phyloP scores from a whole-genome alignment of 2,113 vertebrate genomes.

The Corapipo altera region DNA sequence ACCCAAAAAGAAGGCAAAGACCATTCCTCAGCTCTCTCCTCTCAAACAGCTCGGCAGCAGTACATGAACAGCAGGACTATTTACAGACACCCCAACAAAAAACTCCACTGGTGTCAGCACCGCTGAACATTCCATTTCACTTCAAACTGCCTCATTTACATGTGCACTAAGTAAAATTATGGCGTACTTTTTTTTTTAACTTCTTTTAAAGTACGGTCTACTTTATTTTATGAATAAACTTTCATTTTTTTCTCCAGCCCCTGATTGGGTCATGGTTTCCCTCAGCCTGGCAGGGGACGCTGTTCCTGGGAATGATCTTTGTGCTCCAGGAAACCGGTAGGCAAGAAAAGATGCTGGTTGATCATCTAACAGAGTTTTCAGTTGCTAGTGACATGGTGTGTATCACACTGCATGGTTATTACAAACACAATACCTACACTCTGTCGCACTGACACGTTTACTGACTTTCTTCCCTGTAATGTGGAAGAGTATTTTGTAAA shows the following conservation, averaged over 20 bases:
- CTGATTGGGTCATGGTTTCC: background rate
- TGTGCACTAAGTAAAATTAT: background rate
- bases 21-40: background rate
- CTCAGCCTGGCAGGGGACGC: background rate
- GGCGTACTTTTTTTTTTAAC: background rate
- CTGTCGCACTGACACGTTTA: rapidly evolving
- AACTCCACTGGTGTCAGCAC: background rate
- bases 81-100: background rate
- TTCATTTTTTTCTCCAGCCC: background rate
- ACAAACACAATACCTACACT: background rate
- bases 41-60: background rate
- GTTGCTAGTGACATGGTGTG: background rate
- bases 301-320: background rate
- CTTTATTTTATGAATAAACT: background rate
- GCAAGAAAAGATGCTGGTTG: background rate
- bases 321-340: rapidly evolving
- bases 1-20: background rate
- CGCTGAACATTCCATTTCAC: background rate
- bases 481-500: background rate
- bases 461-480: background rate
- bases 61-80: background rate
- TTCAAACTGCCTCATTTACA: background rate
- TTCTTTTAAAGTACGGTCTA: background rate
- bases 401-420: rapidly evolving
- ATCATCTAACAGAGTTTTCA: rapidly evolving